Conservation (phyloP, 1,140 invertebrate species). For the Acromyrmex charruanus region DNA sequence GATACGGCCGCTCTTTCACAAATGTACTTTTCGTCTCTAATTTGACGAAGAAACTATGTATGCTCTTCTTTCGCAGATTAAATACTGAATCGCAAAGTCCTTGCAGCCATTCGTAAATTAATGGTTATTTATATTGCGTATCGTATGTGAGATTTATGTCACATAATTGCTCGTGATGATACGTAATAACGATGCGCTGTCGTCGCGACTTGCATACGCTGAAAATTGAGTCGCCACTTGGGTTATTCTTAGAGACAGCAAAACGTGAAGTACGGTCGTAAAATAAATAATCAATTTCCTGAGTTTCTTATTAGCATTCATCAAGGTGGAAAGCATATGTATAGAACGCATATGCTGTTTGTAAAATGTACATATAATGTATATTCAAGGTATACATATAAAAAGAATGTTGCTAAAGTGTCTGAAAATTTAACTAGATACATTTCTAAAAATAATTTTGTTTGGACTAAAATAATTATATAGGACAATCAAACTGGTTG, state of each 20-base stretch:
- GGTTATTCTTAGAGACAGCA: slow-evolving; percentile 36
- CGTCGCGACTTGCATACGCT: slow-evolving; percentile 5
- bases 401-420: no score
- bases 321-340: background rate
- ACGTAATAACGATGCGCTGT: slow-evolving; percentile 35
- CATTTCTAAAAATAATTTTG: no score
- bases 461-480: no score
- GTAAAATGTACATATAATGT: background rate
- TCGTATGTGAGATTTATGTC: slow-evolving; percentile 41
- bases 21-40: slow-evolving; percentile 15
- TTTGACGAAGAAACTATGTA: background rate
- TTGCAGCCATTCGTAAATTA: slow-evolving; percentile 12
- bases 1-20: slow-evolving; percentile 1
- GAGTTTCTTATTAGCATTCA: slow-evolving; percentile 24
- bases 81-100: slow-evolving; percentile 1
- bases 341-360: background rate
- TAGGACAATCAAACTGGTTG: no score
- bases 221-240: slow-evolving; percentile 52
- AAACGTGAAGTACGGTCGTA: background rate
- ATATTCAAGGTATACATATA: background rate
- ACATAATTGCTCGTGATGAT: slow-evolving; percentile 47
- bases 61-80: background rate
- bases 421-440: no score
- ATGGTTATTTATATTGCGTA: slow-evolving; percentile 25
- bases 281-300: slow-evolving; percentile 47